Evolutionary conservation across 2,797 vertebrate genomes (phyloP), one percentile per base, ranked within the genome.

Genomic region (Scolopax rusticola): DNA sequence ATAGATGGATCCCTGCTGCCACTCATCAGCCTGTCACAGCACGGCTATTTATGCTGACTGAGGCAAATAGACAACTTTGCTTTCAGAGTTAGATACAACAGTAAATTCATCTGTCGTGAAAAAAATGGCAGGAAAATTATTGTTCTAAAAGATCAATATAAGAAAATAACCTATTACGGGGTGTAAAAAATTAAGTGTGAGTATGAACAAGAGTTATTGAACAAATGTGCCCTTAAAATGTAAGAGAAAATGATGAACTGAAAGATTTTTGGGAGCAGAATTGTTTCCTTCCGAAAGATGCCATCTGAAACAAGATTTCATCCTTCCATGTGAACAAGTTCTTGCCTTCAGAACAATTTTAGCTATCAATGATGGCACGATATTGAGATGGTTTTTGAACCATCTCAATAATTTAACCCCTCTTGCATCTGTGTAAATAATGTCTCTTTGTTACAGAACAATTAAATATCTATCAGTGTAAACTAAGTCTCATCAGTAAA

Each of bases 1-100:
- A 16, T 67, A 40, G 60, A 75, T 68, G 25, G 23, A 75, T 91
- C 56, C 87, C 59, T 68, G 88, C 70, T 74, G 84, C 40, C 67
- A 60, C n/a, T 94, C 84, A 69, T 87, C 89, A 94, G 41, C 54
- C 57, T 83, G 45, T 65, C 78, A 71, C 81, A 93, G 41, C 45
- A 75, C 10, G 64, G 48, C 36, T 81, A 20, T 85, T 96, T 80
- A 80, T 53, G 53, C 70, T 8, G 12, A 79, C 48, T 36, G 78
- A 64, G 69, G 20, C 17, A 57, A 85, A n/a, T 5, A 17, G 21
- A 78, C 24, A 67, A 64, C 36, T 80, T 77, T 16, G 7, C 6
- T 43, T 82, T 53, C 60, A 73, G 69, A 75, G 41, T 45, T 41
- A 87, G 53, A 47, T 57, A 32, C 32, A 80, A 48, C 4, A 36